Evolutionary conservation across 2,888 invertebrate species (phyloP).

Genomic region (Hetaerina titia): DNA sequence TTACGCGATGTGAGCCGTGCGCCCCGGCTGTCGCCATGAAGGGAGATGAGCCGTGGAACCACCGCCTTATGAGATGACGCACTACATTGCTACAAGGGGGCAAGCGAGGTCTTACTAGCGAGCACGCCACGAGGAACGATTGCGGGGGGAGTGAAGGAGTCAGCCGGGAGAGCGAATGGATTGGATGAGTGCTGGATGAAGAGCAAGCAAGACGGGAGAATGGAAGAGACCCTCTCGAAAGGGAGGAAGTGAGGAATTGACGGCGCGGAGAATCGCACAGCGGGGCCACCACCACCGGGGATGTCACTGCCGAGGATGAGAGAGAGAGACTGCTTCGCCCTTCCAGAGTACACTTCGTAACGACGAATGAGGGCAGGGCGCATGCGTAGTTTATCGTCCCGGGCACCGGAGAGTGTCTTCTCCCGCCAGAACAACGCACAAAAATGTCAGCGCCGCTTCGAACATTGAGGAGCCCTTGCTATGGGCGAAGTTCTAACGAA

Average conservation of each 20-base stretch:
- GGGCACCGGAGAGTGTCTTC: background rate
- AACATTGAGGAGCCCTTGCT: background rate
- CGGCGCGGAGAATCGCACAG: slow-evolving; percentile 45
- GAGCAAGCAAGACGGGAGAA: background rate
- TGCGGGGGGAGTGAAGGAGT: background rate
- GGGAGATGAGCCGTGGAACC: background rate
- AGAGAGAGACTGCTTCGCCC: background rate
- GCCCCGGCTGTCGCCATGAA: no score
- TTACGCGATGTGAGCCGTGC: no score
- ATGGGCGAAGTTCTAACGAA: background rate
- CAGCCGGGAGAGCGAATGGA: background rate
- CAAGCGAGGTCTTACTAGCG: background rate
- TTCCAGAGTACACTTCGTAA: background rate
- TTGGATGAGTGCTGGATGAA: background rate
- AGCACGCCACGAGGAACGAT: background rate
- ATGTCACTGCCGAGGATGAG: slow-evolving; percentile 44
- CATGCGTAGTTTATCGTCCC: background rate
- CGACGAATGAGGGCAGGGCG: background rate
- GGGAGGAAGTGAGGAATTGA: background rate
- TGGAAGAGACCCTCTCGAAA: background rate
- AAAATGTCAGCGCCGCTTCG: background rate
- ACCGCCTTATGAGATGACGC: background rate
- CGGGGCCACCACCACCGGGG: slow-evolving; percentile 50
- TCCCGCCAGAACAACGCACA: background rate
- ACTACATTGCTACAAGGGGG: background rate